phyloP scores from a whole-genome alignment of 2,113 vertebrate species.

The Hipposideros armiger region DNA sequence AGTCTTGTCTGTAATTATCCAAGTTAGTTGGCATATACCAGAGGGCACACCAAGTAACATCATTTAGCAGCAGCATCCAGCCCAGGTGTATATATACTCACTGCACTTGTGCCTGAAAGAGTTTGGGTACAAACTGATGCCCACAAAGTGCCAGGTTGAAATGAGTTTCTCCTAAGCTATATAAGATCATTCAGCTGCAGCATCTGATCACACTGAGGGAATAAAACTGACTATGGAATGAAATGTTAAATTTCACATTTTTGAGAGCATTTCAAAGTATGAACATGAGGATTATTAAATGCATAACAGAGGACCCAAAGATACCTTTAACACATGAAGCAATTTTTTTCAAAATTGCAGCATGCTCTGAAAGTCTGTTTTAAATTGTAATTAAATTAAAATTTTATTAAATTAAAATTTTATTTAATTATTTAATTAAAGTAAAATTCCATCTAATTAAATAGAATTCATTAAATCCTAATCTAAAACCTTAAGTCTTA shows the following conservation, averaged over 20 bases:
- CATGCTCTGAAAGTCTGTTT: constrained; percentile 35
- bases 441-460: too few species aligned
- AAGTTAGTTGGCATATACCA: neutral
- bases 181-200: constrained; percentile 8
- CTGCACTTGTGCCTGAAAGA: neutral
- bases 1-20: neutral
- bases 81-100: neutral
- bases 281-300: neutral
- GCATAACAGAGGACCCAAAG: neutral
- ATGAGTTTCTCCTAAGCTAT: neutral
- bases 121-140: neutral
- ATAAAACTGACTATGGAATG: neutral
- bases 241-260: constrained; percentile 49
- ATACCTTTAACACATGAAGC: neutral
- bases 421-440: too few species aligned
- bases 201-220: constrained; percentile 1
- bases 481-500: constrained; percentile 39
- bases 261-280: constrained; percentile 19
- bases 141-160: neutral
- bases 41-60: neutral
- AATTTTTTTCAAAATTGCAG: neutral
- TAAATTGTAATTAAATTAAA: too few species aligned
- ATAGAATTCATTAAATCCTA: constrained; percentile 34
- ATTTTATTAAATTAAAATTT: too few species aligned
- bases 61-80: neutral